Conservation (phyloP, 2,113 vertebrate genomes). For the Macrotus californicus region DNA sequence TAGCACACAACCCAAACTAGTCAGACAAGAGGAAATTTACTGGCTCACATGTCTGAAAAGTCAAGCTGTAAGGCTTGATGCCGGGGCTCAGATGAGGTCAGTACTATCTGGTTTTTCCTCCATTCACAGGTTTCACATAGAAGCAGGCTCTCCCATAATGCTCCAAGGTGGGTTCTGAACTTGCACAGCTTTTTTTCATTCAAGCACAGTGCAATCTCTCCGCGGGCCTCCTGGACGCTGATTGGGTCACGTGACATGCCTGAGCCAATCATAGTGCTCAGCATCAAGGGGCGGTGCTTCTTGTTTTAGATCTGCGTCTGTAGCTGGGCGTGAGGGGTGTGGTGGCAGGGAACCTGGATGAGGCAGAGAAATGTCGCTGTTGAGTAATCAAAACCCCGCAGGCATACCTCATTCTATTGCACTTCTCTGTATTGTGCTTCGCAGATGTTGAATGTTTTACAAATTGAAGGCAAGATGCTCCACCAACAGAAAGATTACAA, state of each 20-base stretch:
- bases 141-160: not conserved
- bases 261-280: not conserved
- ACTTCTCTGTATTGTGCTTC: not conserved
- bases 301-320: not conserved
- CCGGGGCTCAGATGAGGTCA: not conserved
- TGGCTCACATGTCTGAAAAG: not conserved
- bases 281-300: not conserved
- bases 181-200: not conserved
- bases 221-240: not conserved
- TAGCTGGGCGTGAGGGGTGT: not conserved
- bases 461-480: not conserved
- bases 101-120: not conserved
- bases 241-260: not conserved
- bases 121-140: not conserved
- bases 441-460: not conserved
- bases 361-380: not conserved
- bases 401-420: not conserved
- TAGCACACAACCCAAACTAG: not conserved
- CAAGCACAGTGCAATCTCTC: not conserved
- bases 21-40: not conserved
- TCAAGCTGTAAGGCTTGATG: not conserved
- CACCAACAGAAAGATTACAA: not conserved
- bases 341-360: not conserved
- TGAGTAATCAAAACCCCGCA: not conserved
- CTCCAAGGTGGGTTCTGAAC: not conserved